Evolutionary conservation across 2,113 vertebrate species (phyloP).

Genomic region (Chauna torquata): DNA sequence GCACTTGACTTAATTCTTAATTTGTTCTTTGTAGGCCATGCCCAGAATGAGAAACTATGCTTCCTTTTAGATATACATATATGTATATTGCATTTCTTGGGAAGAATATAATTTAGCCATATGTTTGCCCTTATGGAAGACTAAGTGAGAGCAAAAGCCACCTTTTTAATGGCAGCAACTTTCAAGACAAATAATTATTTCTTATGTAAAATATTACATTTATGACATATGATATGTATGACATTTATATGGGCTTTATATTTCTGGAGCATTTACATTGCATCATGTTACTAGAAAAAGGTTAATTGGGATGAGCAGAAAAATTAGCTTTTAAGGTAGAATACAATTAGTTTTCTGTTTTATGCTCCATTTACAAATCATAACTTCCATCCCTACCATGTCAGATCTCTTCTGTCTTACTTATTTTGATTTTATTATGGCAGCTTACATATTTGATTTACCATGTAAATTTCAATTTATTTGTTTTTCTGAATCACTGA

Average conservation of each 20-base stretch:
- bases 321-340: neutral
- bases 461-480: neutral
- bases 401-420: neutral
- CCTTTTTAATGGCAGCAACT: neutral
- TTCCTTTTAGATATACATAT: neutral
- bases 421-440: neutral
- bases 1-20: neutral
- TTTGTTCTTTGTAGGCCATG: neutral
- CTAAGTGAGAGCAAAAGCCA: neutral
- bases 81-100: neutral
- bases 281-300: neutral
- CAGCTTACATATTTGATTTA: neutral
- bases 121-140: constrained; percentile 2
- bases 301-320: neutral
- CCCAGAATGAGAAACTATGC: neutral
- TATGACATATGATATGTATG: neutral
- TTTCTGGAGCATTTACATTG: neutral
- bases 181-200: neutral
- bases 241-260: neutral
- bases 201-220: neutral
- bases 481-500: neutral
- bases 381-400: neutral
- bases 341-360: neutral
- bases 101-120: neutral
- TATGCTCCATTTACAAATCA: neutral